These are phyloP conservation scores for Solenopsis invicta DNA, from an alignment of 1,140 invertebrate genomes.

Conservation along the genomic window DNA sequence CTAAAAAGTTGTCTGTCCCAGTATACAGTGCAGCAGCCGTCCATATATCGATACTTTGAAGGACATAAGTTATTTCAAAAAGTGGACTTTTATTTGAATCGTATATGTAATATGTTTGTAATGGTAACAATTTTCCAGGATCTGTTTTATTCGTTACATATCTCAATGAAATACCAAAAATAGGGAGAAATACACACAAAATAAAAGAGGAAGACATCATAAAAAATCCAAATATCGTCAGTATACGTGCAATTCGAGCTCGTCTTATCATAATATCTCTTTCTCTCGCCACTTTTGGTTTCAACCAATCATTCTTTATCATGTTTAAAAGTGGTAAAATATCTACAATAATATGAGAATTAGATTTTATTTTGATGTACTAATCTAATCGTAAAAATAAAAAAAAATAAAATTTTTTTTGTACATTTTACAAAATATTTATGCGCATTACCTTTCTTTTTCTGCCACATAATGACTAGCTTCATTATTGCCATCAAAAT, in stretches of 20 bases:
- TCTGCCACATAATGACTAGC: background rate
- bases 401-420: background rate
- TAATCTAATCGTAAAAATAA: background rate
- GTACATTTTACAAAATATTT: background rate
- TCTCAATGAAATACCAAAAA: conserved; percentile 27
- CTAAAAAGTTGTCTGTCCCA: conserved; percentile 26
- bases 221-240: background rate
- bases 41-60: background rate
- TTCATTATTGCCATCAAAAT: conserved; percentile 5
- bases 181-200: background rate
- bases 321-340: conserved; percentile 26
- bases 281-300: conserved; percentile 8
- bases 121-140: background rate
- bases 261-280: conserved; percentile 20
- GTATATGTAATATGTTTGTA: conserved; percentile 32
- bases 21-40: background rate
- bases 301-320: conserved; percentile 50
- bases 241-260: background rate
- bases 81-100: conserved; percentile 22
- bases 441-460: conserved; percentile 8
- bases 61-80: conserved; percentile 21
- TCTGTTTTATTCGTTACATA: conserved; percentile 1
- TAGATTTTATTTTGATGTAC: too few species aligned
- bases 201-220: background rate
- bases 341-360: background rate